phyloP scores from a whole-genome alignment of 2,888 invertebrate genomes.

The Lasioglossum lativentre region DNA sequence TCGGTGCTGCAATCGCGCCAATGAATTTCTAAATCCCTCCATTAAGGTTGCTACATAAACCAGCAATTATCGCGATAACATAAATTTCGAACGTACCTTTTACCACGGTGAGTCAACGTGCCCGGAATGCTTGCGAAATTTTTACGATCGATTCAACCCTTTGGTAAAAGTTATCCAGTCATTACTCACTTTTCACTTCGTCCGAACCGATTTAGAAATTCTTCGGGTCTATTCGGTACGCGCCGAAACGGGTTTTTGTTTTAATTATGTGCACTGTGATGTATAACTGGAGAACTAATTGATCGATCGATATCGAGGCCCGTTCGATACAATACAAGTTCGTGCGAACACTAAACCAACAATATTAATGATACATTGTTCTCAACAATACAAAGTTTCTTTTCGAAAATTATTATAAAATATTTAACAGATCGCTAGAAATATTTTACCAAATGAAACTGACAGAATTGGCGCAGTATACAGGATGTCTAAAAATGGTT shows the following conservation, averaged over 20 bases:
- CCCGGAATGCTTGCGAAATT: constrained; percentile 4
- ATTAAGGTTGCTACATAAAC: constrained; percentile 22
- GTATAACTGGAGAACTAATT: no score
- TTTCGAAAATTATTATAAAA: no score
- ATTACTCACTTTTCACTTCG: background rate
- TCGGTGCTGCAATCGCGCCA: constrained; percentile 12
- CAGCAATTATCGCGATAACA: constrained; percentile 36
- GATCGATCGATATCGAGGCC: no score
- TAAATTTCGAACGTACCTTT: background rate
- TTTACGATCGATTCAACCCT: background rate
- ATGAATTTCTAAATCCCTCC: constrained; percentile 37
- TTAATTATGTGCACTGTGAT: no score
- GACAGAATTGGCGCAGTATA: no score
- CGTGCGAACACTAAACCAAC: no score
- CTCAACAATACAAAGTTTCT: no score
- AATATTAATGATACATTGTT: no score
- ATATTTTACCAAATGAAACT: no score
- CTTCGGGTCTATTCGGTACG: background rate
- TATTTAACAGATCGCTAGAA: no score
- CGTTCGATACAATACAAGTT: no score
- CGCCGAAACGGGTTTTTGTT: background rate
- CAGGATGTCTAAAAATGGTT: no score
- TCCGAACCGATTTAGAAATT: background rate
- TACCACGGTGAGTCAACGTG: background rate
- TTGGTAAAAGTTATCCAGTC: background rate